These are phyloP conservation scores for Caenorhabditis plicata DNA, from an alignment of 2,888 invertebrate species.

Conservation along the genomic window DNA sequence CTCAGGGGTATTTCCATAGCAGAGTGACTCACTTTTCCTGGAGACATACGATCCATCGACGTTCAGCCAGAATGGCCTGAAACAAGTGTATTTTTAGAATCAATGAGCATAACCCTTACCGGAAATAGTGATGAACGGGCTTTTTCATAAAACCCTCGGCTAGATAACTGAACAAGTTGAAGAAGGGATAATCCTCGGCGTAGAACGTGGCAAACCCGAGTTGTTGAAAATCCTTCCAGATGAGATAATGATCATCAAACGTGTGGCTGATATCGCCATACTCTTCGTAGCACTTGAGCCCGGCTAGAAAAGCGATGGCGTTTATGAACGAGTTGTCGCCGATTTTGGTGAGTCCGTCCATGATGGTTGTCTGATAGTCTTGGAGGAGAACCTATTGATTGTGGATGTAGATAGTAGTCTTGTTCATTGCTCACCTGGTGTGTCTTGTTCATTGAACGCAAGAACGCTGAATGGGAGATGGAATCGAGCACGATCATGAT, in stretches of 20 bases:
- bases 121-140: slow-evolving; percentile 67
- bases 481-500: slow-evolving; percentile 67
- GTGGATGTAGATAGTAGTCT: too few relatives aligned
- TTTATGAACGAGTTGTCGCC: slow-evolving; percentile 68
- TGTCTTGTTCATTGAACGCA: slow-evolving; percentile 33
- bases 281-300: slow-evolving; percentile 37
- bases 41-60: slow-evolving; percentile 64
- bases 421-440: slow-evolving; percentile 39
- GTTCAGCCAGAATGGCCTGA: slow-evolving; percentile 60
- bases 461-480: slow-evolving; percentile 66
- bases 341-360: slow-evolving; percentile 67
- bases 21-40: slow-evolving; percentile 53
- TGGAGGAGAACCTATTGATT: slow-evolving; percentile 26
- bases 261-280: slow-evolving; percentile 38
- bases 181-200: slow-evolving; percentile 67
- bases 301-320: slow-evolving; percentile 66
- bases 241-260: slow-evolving; percentile 66
- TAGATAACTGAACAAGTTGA: slow-evolving; percentile 66
- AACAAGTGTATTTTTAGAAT: slow-evolving; percentile 28
- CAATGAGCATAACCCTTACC: slow-evolving; percentile 28
- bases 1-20: slow-evolving; percentile 57
- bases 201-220: slow-evolving; percentile 66
- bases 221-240: slow-evolving; percentile 66
- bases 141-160: slow-evolving; percentile 66
- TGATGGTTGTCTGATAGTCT: slow-evolving; percentile 27